phyloP scores from a whole-genome alignment of 30 jellyfish, hydroid and myxozoan species.

The Haliclystus octoradiatus region DNA sequence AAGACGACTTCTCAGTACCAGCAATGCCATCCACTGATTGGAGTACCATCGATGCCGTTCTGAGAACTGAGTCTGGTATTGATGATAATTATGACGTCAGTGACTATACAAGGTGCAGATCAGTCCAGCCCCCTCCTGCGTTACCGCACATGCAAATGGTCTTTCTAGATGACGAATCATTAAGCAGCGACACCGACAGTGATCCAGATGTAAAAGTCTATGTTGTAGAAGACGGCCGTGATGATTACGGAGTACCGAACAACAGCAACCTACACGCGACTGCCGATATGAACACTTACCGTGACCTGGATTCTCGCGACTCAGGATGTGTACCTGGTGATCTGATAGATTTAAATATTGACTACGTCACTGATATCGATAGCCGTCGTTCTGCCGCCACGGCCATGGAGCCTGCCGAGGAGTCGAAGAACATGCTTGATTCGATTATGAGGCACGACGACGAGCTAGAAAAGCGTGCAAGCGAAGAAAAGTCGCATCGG shows the following conservation, averaged over 20 bases:
- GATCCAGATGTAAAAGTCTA: conserved; percentile 65
- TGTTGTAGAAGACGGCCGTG: conserved; percentile 47
- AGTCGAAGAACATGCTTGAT: conserved; percentile 41
- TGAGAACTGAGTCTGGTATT: conserved; percentile 48
- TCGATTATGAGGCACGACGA: conserved; percentile 51
- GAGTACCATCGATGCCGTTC: conserved; percentile 62
- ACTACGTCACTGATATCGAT: conserved; percentile 49
- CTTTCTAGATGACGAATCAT: conserved; percentile 49
- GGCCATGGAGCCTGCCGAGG: conserved; percentile 71
- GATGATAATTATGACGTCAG: conserved; percentile 38
- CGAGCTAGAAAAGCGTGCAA: conserved; percentile 46
- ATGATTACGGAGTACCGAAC: too few relatives aligned
- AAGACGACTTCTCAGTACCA: too few relatives aligned
- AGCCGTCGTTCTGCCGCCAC: conserved; percentile 18
- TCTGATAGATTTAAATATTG: conserved; percentile 48
- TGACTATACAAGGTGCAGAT: conserved; percentile 19
- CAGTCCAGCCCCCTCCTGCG: conserved; percentile 18
- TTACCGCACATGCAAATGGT: conserved; percentile 47
- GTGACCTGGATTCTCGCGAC: conserved; percentile 62
- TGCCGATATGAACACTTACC: conserved; percentile 25
- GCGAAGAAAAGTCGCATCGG: conserved; percentile 30
- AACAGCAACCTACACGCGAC: too few relatives aligned
- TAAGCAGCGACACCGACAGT: conserved; percentile 42
- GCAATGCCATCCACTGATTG: conserved; percentile 67
- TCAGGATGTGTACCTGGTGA: conserved; percentile 81